Conservation (phyloP, 2,888 invertebrate genomes). For the Spilarctia lutea region DNA sequence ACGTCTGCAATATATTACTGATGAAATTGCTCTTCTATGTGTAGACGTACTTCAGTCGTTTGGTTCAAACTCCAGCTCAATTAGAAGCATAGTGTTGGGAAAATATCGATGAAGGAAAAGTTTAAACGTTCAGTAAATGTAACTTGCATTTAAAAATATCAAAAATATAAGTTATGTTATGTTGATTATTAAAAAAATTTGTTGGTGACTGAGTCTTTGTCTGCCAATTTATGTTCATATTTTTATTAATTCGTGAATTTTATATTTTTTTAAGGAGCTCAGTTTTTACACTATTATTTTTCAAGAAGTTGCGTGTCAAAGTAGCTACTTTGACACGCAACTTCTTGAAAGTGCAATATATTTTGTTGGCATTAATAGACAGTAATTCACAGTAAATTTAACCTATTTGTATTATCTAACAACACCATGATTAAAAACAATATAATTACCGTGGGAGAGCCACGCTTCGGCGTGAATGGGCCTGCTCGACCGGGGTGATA, state of each 20-base stretch:
- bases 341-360: too few species aligned
- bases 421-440: too few species aligned
- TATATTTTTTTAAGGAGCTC: not conserved
- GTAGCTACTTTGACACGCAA: too few species aligned
- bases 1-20: conserved; percentile 47
- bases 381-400: not conserved
- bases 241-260: too few species aligned
- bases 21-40: conserved; percentile 61
- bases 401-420: not conserved
- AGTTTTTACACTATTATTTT: not conserved
- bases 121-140: not conserved
- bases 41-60: conserved; percentile 54
- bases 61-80: conserved; percentile 59
- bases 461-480: too few species aligned
- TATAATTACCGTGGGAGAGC: too few species aligned
- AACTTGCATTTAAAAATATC: not conserved
- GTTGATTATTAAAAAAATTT: not conserved
- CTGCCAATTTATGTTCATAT: not conserved
- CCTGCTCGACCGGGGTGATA: too few species aligned
- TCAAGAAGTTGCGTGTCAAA: not conserved
- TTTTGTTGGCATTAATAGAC: not conserved
- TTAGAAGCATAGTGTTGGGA: conserved; percentile 55
- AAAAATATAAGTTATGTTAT: not conserved
- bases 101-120: conserved; percentile 39
- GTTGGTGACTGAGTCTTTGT: not conserved